These are phyloP conservation scores for Neuroterus valhalla DNA, from an alignment of 1,140 invertebrate genomes.

Conservation along the genomic window DNA sequence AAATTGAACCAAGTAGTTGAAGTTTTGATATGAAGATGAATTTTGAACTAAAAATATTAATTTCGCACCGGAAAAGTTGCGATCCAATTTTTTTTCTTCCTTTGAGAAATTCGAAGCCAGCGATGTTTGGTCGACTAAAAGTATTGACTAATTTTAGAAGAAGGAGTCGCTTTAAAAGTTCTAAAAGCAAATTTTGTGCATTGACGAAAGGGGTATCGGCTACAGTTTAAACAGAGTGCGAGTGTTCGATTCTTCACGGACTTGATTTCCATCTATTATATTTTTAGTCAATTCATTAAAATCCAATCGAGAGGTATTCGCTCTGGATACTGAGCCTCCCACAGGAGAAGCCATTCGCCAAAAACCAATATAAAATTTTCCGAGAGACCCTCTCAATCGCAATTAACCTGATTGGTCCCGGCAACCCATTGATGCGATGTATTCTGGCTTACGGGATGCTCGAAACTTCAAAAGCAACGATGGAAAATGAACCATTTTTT, in stretches of 20 bases:
- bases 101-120: slow-evolving; percentile 60
- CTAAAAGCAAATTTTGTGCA: slow-evolving; percentile 2
- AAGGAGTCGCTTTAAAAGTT: slow-evolving; percentile 51
- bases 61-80: no score
- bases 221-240: slow-evolving; percentile 43
- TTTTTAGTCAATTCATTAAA: slow-evolving; percentile 27
- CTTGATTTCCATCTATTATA: slow-evolving; percentile 23
- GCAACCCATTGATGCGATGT: slow-evolving; percentile 25
- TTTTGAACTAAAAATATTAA: no score
- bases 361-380: slow-evolving; percentile 53
- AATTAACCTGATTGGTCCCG: slow-evolving; percentile 47
- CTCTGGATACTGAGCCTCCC: slow-evolving; percentile 36
- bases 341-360: slow-evolving; percentile 46
- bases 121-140: slow-evolving; percentile 69
- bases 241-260: slow-evolving; percentile 39
- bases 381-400: slow-evolving; percentile 45
- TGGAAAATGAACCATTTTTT: slow-evolving; percentile 8
- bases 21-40: no score
- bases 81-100: neutral
- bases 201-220: slow-evolving; percentile 36
- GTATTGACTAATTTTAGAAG: slow-evolving; percentile 42
- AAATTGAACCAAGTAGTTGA: no score
- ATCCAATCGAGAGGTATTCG: slow-evolving; percentile 24
- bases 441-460: neutral
- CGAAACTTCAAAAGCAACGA: neutral